Evolutionary conservation across 1,140 invertebrate species (phyloP).

Genomic region (Phenacoccus solenopsis): DNA sequence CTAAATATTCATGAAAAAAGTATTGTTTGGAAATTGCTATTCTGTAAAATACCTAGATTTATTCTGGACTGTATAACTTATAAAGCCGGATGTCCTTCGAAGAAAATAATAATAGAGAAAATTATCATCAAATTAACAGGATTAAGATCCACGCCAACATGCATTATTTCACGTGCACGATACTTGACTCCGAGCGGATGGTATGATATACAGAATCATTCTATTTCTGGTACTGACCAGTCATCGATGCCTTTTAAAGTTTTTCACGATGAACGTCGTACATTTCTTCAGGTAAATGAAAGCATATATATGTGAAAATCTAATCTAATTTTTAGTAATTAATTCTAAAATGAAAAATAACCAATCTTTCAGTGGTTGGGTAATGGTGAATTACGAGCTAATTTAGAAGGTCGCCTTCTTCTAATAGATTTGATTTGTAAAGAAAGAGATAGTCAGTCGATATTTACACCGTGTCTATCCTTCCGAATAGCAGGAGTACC

Average conservation of each 20-base stretch:
- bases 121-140: no score
- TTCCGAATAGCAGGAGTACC: conserved; percentile 71
- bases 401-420: conserved; percentile 64
- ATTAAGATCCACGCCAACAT: conserved; percentile 44
- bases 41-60: no score
- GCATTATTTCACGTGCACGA: conserved; percentile 69
- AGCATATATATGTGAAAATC: no score
- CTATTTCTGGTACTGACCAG: conserved; percentile 55
- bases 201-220: conserved; percentile 56
- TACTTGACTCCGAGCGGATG: conserved; percentile 63
- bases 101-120: no score
- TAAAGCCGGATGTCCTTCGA: no score
- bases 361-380: conserved; percentile 71
- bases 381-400: conserved; percentile 50
- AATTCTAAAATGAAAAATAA: no score
- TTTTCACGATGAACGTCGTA: conserved; percentile 62
- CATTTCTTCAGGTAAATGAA: conserved; percentile 53
- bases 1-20: no score
- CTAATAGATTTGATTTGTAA: conserved; percentile 64
- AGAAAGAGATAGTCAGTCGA: conserved; percentile 39
- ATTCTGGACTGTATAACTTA: no score
- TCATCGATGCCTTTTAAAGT: conserved; percentile 56
- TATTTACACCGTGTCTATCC: conserved; percentile 68
- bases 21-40: no score
- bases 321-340: no score